phyloP scores from a whole-genome alignment of 2,888 invertebrate species.

The Pycnomerus fuliginosus region DNA sequence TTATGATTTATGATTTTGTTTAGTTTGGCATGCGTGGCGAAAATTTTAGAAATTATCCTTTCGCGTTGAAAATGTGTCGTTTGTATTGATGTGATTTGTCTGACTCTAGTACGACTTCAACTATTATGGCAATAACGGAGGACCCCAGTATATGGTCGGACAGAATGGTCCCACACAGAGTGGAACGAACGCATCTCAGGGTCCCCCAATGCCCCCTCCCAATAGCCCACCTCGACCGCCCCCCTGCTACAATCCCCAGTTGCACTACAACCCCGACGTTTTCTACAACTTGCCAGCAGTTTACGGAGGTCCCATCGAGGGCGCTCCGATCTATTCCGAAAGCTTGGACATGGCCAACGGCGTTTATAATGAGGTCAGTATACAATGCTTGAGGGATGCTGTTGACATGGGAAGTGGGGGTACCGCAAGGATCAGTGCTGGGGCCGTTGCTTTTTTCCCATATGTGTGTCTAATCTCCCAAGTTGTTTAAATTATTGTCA shows the following conservation, averaged over 20 bases:
- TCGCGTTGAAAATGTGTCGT: constrained; percentile 3
- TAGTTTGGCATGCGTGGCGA: constrained; percentile 18
- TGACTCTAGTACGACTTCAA: constrained; percentile 47
- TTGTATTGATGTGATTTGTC: constrained; percentile 11
- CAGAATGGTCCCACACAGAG: constrained; percentile 1
- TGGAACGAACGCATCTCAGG: constrained; percentile 2
- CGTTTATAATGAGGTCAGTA: constrained; percentile 43
- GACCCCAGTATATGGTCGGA: constrained; percentile 37
- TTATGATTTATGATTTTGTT: constrained; percentile 15
- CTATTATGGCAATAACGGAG: constrained; percentile 46
- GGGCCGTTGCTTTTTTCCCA: too few species aligned
- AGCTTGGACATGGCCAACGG: constrained; percentile 42
- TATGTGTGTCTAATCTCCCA: too few species aligned
- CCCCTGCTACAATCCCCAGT: constrained; percentile 26
- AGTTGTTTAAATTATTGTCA: too few species aligned
- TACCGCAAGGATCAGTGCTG: too few species aligned
- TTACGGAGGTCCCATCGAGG: constrained; percentile 43
- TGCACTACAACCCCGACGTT: constrained; percentile 22
- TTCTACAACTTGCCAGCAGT: constrained; percentile 46
- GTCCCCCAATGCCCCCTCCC: constrained; percentile 36
- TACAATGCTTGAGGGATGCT: too few species aligned
- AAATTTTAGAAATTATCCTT: constrained; percentile 8
- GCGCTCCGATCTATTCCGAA: constrained; percentile 37
- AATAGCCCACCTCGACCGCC: constrained; percentile 39
- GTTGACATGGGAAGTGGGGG: too few species aligned